Percentiles rank a stretch among this genome's conserved stretches.
Conservation (phyloP, 2,888 invertebrate species). For the Ectropis crepuscularia region DNA sequence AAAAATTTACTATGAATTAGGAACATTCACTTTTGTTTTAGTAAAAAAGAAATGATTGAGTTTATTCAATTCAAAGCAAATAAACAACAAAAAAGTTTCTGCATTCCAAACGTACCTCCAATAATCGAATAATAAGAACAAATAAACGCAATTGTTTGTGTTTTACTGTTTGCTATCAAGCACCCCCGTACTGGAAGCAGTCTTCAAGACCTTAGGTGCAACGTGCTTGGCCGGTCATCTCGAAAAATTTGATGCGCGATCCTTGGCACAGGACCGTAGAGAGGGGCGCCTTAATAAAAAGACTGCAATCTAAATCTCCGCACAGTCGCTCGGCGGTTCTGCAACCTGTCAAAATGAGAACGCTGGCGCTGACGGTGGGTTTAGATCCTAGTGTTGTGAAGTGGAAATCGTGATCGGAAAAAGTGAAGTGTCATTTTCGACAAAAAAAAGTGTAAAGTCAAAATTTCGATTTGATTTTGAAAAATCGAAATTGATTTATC, state of each 20-base stretch:
- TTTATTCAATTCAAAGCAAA: no score
- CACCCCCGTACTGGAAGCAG: neutral
- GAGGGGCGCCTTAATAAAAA: slow-evolving; percentile 73
- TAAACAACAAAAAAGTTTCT: no score
- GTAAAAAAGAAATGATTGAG: no score
- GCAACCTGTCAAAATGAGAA: slow-evolving; percentile 70
- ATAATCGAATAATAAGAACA: no score
- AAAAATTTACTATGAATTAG: no score
- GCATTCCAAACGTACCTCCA: no score
- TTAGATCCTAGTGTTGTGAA: slow-evolving; percentile 50
- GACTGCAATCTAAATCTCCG: slow-evolving; percentile 48
- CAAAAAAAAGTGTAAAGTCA: slow-evolving; percentile 16
- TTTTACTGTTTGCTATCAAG: neutral
- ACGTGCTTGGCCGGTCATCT: slow-evolving; percentile 9
- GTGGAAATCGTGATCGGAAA: slow-evolving; percentile 34
- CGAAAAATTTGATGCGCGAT: slow-evolving; percentile 11
- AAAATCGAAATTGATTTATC: no score
- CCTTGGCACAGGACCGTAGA: slow-evolving; percentile 43
- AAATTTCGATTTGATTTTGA: slow-evolving; percentile 1
- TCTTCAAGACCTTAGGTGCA: neutral
- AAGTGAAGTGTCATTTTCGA: slow-evolving; percentile 18
- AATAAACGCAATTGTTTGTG: neutral
- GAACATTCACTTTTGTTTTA: no score
- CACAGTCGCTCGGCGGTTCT: slow-evolving; percentile 70
- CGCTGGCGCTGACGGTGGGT: slow-evolving; percentile 76